Conservation (phyloP, 2,888 invertebrate species). For the Suillia variegata region DNA sequence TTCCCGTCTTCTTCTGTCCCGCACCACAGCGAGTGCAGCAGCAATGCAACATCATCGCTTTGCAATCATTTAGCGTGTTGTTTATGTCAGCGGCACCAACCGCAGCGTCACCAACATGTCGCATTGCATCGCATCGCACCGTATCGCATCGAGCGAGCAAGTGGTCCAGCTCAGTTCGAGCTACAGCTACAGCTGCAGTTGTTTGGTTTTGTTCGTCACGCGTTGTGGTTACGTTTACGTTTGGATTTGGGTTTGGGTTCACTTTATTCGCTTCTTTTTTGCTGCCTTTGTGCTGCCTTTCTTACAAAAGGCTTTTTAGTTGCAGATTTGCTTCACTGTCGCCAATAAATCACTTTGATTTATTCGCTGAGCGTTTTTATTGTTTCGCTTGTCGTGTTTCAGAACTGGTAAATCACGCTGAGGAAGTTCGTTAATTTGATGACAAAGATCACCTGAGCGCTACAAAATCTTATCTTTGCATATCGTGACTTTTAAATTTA, state of each 20-base stretch:
- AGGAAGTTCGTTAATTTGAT: neutral
- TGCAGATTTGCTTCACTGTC: slow-evolving; percentile 9
- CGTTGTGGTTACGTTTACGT: slow-evolving; percentile 20
- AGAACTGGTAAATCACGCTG: neutral
- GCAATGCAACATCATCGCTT: slow-evolving; percentile 30
- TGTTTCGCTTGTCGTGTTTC: slow-evolving; percentile 8
- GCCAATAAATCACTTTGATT: slow-evolving; percentile 52
- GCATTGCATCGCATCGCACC: slow-evolving; percentile 27
- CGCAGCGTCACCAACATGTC: slow-evolving; percentile 39
- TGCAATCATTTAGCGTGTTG: slow-evolving; percentile 38
- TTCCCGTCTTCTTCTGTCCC: neutral
- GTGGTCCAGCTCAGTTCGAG: no score
- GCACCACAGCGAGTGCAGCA: no score
- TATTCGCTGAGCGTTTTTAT: slow-evolving; percentile 46
- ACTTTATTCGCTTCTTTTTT: slow-evolving; percentile 23
- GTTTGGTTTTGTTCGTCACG: slow-evolving; percentile 8
- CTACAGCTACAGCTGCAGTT: neutral
- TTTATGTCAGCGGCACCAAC: slow-evolving; percentile 42
- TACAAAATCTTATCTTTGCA: neutral
- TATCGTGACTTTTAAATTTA: neutral
- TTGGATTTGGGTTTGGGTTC: no score
- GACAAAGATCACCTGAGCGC: neutral
- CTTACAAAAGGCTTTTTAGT: neutral
- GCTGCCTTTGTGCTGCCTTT: no score
- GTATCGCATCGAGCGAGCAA: no score